These are phyloP conservation scores for Pristionchus japonicus DNA, from an alignment of 2,888 invertebrate species.

Conservation along the genomic window DNA sequence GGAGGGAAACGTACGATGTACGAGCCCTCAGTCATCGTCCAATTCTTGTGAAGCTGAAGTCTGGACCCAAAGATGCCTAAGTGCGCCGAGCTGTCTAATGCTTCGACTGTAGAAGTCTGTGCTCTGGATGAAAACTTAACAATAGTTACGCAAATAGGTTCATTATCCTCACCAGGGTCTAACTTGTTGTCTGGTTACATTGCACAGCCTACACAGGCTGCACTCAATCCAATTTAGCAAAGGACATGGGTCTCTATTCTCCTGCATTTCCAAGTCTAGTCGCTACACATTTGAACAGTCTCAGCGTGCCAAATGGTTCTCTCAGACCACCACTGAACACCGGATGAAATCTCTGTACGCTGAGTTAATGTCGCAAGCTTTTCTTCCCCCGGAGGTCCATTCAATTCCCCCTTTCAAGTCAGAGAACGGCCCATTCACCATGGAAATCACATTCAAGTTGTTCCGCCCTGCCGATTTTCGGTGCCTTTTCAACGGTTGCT, in stretches of 20 bases:
- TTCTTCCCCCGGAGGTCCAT: neutral
- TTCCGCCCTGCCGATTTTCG: neutral
- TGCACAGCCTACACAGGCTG: no score
- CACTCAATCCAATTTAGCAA: no score
- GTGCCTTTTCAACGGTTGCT: neutral
- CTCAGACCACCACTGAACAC: neutral
- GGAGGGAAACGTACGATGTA: no score
- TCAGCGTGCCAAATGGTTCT: neutral
- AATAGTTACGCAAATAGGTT: no score
- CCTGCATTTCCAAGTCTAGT: neutral
- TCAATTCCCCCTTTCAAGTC: neutral
- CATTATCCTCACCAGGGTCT: no score
- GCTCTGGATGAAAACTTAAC: neutral
- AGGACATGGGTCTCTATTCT: no score
- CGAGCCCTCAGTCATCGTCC: no score
- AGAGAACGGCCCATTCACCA: neutral
- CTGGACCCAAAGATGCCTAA: no score
- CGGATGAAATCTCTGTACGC: neutral
- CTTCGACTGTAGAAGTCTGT: neutral
- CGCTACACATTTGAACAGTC: neutral
- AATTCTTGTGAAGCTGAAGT: no score
- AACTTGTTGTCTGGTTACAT: no score
- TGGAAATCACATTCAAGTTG: neutral
- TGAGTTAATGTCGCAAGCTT: neutral
- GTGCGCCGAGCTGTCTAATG: no score